phyloP scores from a whole-genome alignment of 2,113 vertebrate species.

The Hippolais icterina region DNA sequence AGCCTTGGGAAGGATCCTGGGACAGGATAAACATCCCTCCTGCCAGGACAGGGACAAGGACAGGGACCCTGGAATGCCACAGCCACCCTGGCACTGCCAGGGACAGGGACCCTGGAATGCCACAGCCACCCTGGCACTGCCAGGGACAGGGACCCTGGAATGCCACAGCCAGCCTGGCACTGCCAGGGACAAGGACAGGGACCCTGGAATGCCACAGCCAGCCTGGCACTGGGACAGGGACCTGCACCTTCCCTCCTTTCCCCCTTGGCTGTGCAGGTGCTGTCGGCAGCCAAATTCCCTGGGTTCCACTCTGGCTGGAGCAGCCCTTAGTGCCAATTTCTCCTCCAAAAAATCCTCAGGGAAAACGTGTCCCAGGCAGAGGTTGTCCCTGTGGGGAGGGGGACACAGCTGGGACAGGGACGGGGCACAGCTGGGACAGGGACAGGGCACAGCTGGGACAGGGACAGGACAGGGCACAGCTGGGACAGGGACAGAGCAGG shows the following conservation, averaged over 20 bases:
- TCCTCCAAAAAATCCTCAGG: neutral
- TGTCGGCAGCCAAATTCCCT: neutral
- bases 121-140: too few species aligned
- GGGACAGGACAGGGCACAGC: neutral
- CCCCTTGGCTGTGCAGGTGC: neutral
- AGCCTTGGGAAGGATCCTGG: neutral
- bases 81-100: too few species aligned
- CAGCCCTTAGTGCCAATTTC: neutral
- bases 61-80: neutral
- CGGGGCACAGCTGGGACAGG: neutral
- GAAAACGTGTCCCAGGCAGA: fast-evolving
- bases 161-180: neutral
- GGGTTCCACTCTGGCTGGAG: fast-evolving
- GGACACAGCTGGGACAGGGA: neutral
- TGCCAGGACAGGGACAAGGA: too few species aligned
- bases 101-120: too few species aligned
- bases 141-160: neutral
- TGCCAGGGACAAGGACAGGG: neutral
- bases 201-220: neutral
- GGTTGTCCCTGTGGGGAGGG: neutral
- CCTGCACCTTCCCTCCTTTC: neutral
- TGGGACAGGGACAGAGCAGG: neutral
- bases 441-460: too few species aligned
- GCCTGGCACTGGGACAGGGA: neutral
- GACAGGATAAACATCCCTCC: too few species aligned